Base-by-base conservation (phyloP, 2,113 vertebrate species). In the Ageneiosus marmoratus region DNA sequence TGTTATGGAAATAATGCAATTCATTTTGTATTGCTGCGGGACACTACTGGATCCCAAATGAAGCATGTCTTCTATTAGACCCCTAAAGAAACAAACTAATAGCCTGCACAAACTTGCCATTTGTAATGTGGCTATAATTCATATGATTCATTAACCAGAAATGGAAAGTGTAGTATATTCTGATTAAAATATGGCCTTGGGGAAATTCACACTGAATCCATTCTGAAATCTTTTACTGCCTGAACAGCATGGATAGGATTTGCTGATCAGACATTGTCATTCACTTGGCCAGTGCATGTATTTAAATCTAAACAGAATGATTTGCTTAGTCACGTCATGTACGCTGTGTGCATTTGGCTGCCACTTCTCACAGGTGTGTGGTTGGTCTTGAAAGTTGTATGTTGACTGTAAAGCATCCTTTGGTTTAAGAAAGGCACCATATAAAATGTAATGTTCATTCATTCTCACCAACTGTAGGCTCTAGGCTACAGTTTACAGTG, bases 31-130 rank as follows among this genome's bases (percentile, higher is more conserved):
- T 95, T 94, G 96, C 97, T 95, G 85, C 89, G 90, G 95, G 95
- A 96, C 93, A 96, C 94, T 89, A 92, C 93, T 90, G 93, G 91
- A 93, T 91, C 94, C 94, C 95, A 95, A 95, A 96, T 96, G 97
- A 97, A 96, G 96, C 95, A 91, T 97, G 92, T 93, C 95, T 96
- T 96, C 95, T 96, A 97, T 98, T 97, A 97, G 97, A 97, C 95
- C 96, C 98, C 97, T 96, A 97, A 96, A 97, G 97, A 99, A 99
- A 98, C 95, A 97, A 97, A 97, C 97, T 98, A 98, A 99, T 98
- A 99, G 97, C 94, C 95, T 97, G 96, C 95, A 95, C 94, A 95
- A 94, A 95, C 95, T 90, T 96, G 93, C 93, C 96, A 98, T 99
- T 98, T 99, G 96, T 97, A 98, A 97, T 96, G 96, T 97, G 96